A percentile compares a stretch with the other conserved stretches of the same genome.
These are phyloP conservation scores for Amblyopsis hoosieri DNA, from an alignment of 2,797 vertebrate genomes.

Conservation along the genomic window DNA sequence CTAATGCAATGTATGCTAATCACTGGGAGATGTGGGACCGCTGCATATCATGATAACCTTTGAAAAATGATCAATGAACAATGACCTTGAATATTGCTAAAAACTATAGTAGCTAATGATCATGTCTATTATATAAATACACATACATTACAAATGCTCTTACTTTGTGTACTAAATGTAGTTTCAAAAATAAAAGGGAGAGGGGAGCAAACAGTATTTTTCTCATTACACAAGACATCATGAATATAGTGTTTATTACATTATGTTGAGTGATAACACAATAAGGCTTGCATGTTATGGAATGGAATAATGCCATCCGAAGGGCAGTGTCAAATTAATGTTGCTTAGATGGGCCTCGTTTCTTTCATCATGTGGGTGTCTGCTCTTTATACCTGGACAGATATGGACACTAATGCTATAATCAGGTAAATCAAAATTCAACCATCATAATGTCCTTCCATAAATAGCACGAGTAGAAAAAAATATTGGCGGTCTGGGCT, in stretches of 20 bases:
- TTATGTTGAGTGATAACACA: background rate
- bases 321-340: background rate
- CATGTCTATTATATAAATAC: too few species aligned
- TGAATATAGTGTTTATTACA: background rate
- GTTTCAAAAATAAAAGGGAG: too few species aligned
- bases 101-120: too few species aligned
- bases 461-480: slow-evolving; percentile 1
- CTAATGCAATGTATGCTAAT: too few species aligned
- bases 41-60: too few species aligned
- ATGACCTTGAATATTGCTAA: too few species aligned
- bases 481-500: background rate
- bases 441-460: slow-evolving; percentile 5
- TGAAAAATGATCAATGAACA: too few species aligned
- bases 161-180: too few species aligned
- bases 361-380: background rate
- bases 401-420: slow-evolving; percentile 4
- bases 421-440: slow-evolving; percentile 16
- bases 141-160: too few species aligned
- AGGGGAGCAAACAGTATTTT: too few species aligned
- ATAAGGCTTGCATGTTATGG: background rate
- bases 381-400: slow-evolving; percentile 4
- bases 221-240: too few species aligned
- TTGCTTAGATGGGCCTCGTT: slow-evolving; percentile 1
- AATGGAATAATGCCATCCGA: background rate
- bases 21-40: too few species aligned